Evolutionary conservation across 2,888 invertebrate genomes (phyloP).

Genomic region (Lucinisca nassula): DNA sequence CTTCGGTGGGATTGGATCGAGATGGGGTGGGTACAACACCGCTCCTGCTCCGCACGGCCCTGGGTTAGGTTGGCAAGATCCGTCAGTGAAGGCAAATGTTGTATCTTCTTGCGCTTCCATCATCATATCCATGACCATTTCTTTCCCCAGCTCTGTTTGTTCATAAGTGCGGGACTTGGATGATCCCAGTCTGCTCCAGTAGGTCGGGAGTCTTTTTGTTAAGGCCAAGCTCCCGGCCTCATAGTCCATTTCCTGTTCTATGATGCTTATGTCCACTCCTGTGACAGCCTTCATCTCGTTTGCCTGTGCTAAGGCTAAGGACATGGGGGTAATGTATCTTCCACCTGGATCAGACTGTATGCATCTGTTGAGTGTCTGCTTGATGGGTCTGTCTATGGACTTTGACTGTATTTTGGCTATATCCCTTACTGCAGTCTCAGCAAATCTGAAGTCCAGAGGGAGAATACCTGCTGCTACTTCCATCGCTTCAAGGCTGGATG

Average conservation of each 20-base stretch:
- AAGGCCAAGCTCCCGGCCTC: neutral
- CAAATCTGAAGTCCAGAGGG: conserved; percentile 26
- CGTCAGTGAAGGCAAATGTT: too few species aligned
- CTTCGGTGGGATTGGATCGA: too few species aligned
- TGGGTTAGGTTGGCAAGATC: too few species aligned
- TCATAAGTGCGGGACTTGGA: too few species aligned
- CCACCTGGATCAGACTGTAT: neutral
- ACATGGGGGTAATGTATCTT: neutral
- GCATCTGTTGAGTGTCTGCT: neutral
- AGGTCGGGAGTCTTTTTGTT: neutral
- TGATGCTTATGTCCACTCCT: neutral
- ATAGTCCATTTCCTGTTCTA: conserved; percentile 21
- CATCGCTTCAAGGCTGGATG: conserved; percentile 6
- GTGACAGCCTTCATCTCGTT: conserved; percentile 22
- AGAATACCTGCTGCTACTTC: conserved; percentile 11
- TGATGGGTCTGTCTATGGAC: neutral
- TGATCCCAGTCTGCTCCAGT: too few species aligned
- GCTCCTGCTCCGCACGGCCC: too few species aligned
- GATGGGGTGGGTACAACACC: too few species aligned
- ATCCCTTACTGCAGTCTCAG: conserved; percentile 16
- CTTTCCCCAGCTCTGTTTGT: too few species aligned
- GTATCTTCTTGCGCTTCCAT: too few species aligned
- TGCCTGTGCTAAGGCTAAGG: neutral
- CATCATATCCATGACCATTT: too few species aligned
- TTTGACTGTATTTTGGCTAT: conserved; percentile 11